Evolutionary conservation across 1,140 invertebrate genomes (phyloP).

Genomic region (Pteromalus puparum): DNA sequence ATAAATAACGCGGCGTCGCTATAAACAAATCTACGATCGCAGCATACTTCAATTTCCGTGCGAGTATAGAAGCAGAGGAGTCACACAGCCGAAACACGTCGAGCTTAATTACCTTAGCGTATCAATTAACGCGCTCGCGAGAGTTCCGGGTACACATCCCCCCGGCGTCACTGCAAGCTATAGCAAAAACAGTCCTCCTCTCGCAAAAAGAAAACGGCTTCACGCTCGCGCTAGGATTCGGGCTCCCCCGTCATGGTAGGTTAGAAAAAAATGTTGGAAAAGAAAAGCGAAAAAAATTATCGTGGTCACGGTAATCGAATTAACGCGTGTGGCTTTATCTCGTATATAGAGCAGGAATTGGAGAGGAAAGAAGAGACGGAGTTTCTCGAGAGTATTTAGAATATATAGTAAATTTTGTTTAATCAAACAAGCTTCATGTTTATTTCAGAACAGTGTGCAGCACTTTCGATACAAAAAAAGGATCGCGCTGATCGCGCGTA

Average conservation of each 20-base stretch:
- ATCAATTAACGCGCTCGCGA: background rate
- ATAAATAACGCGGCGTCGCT: background rate
- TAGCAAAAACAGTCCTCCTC: background rate
- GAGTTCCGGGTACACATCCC: background rate
- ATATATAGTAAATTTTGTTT: background rate
- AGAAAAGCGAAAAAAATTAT: no score
- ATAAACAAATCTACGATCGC: no score
- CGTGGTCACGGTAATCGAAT: no score
- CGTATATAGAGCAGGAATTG: no score
- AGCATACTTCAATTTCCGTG: background rate
- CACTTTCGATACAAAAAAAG: conserved; percentile 13
- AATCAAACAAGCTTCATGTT: conserved; percentile 11
- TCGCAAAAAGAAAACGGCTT: background rate
- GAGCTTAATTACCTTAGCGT: background rate
- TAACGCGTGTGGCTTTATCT: no score
- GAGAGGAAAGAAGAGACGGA: no score
- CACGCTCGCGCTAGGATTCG: no score
- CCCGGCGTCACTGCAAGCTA: background rate
- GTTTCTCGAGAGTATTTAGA: background rate
- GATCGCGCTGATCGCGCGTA: background rate
- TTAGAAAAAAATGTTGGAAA: no score
- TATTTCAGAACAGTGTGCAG: conserved; percentile 10
- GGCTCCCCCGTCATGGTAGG: no score
- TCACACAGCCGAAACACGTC: background rate
- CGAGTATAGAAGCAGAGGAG: background rate